phyloP scores from a whole-genome alignment of 2,113 vertebrate genomes.

The Eonycteris spelaea region DNA sequence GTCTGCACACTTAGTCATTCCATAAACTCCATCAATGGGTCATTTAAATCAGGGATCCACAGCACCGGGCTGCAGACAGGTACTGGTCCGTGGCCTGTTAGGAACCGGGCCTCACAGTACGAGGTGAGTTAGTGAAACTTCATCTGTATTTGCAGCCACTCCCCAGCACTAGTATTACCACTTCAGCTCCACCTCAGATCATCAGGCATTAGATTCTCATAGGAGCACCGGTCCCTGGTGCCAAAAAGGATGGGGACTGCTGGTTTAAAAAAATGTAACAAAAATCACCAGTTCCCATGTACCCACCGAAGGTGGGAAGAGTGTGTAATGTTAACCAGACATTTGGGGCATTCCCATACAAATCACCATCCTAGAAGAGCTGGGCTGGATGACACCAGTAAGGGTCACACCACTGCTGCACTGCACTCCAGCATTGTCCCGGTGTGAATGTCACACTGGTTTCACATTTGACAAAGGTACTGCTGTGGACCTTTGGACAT shows the following conservation, averaged over 20 bases:
- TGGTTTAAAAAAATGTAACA: not conserved
- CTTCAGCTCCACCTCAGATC: no score
- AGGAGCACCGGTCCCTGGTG: no score
- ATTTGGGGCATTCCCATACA: not conserved
- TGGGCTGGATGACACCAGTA: not conserved
- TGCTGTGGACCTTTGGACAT: not conserved
- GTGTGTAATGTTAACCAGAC: not conserved
- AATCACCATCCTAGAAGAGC: not conserved
- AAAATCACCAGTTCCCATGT: not conserved
- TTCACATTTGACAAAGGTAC: not conserved
- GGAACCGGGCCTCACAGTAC: no score
- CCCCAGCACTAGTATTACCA: no score
- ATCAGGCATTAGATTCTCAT: no score
- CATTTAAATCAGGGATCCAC: not conserved
- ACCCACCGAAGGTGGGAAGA: not conserved
- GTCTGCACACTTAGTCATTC: not conserved
- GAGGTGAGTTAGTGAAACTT: no score
- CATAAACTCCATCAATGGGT: not conserved
- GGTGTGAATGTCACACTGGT: rapidly evolving
- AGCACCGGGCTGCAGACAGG: no score
- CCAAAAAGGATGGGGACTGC: no score
- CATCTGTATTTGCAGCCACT: no score
- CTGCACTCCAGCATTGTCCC: not conserved
- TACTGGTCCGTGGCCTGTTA: no score
- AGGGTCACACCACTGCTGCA: no score